Conservation (phyloP, 2,113 vertebrate genomes). For the Tetrax tetrax region DNA sequence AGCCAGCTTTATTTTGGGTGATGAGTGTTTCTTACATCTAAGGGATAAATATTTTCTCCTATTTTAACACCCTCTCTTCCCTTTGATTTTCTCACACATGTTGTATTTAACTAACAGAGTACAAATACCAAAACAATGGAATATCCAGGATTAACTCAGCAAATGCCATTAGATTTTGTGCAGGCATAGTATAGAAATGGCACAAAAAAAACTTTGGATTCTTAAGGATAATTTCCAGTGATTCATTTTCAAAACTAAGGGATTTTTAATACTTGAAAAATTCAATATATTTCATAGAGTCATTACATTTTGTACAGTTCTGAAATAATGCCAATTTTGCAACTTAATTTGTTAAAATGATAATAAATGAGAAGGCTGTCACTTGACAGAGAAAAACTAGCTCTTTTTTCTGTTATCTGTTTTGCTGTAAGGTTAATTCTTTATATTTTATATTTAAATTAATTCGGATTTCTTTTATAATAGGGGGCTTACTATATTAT, state of each 20-base stretch:
- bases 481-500: slow-evolving; percentile 62
- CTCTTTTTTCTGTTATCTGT: slow-evolving; percentile 72
- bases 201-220: slow-evolving; percentile 52
- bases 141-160: slow-evolving; percentile 67
- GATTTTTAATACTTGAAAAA: slow-evolving; percentile 61
- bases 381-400: slow-evolving; percentile 47
- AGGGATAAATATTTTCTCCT: slow-evolving; percentile 58
- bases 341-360: slow-evolving; percentile 62
- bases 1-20: slow-evolving; percentile 47
- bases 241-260: slow-evolving; percentile 54
- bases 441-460: slow-evolving; percentile 77
- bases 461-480: slow-evolving; percentile 70
- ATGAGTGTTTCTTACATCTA: slow-evolving; percentile 1
- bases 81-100: slow-evolving; percentile 60
- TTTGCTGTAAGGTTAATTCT: slow-evolving; percentile 74
- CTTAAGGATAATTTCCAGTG: slow-evolving; percentile 50
- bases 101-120: slow-evolving; percentile 64
- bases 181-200: slow-evolving; percentile 24
- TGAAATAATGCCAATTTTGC: slow-evolving; percentile 63
- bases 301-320: slow-evolving; percentile 62
- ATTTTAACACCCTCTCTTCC: slow-evolving; percentile 45
- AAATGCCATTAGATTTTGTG: slow-evolving; percentile 59
- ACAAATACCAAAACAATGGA: slow-evolving; percentile 64
- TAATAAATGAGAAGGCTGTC: slow-evolving; percentile 46
- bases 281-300: slow-evolving; percentile 55